Base-by-base conservation (phyloP, 1,140 invertebrate species). In the Drosophila leontia region DNA sequence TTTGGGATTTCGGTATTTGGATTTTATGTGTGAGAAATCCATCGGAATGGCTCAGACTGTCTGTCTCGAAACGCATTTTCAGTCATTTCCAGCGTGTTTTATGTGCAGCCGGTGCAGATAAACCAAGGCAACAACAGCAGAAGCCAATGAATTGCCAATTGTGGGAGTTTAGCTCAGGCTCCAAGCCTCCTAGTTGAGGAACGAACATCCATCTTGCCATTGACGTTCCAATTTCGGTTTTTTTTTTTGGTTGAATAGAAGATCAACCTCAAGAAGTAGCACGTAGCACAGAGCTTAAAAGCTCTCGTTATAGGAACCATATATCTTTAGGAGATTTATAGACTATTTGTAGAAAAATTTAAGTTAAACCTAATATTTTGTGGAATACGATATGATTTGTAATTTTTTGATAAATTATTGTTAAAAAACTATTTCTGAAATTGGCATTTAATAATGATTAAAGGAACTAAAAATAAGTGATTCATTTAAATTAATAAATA, bases 11-110 rank as follows among this genome's bases (percentile, higher is more conserved):
- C 19, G 57, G 53, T 56, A 50, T 70, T 72, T 45, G 70, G 39
- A 51, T 67, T 81, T 88, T 88, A 81, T 88, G 84, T 88, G 84
- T 88, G 84, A 81, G 80, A 88, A 88, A 88, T 78, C 57, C 58
- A 61, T 55, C 75, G 67, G 68, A 57, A 50, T 53, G 57, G 62
- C 34, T 58, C 34, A 64, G 75, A 71, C 61, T 78, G 68, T 75
- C 82, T 80, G 61, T 76, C 65, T 55, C 41, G 53, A 47, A 62
- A 78, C 76, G 75, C 83, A 87, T 85, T 79, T 68, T 68, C 48
- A 64, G 68, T 63, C 53, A 76, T 86, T 83, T 23, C 29, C 42
- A 77, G 44, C 55, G 61, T 84, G 82, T 88, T 84, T 87, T 87
- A 87, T 83, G 68, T 41, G 48, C 78, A 51, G 48, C 42, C 55